Base-by-base conservation (phyloP, 2,797 vertebrate species). In the Nyctalus aviator region DNA sequence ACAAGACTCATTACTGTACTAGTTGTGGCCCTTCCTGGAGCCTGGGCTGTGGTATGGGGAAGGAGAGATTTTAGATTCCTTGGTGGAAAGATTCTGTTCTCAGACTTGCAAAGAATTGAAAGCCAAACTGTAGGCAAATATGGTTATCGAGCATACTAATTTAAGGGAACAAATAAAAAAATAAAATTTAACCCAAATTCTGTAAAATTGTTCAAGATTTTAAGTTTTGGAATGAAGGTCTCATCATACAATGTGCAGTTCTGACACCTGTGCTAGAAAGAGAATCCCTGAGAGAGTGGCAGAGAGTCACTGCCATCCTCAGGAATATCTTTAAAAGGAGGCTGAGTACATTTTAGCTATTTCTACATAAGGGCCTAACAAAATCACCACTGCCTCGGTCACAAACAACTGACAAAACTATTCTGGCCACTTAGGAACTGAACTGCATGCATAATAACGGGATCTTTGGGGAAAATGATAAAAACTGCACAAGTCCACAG, bases 171-270 rank as follows among this genome's bases (percentile, higher is more conserved):
- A 79, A 85, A 75, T 59, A 81, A 48, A 88, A 10, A 85, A 91
- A 44, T 88, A 81, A 55, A 62, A 76, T 86, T 82, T 82, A 83
- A 64, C 27, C 41, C 9, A n/a, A 84, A 90, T 96, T 93, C 53
- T 62, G 25, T 46, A 93, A 84, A 96, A 72, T 30, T 21, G n/a
- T 30, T 77, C 55, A 91, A 84, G 91, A 72, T 20, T 62, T 32
- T 25, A 78, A 57, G 53, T 64, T 93, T 94, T 92, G 77, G 50
- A 92, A 82, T 76, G 90, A 76, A 55, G 10, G 23, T 64, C 53
- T 90, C 57, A 62, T 48, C 6, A 84, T 81, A 68, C 82, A 48
- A 71, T 12, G 66, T 92, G 21, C 3, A 90, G 35, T 55, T 69
- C 53, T 88, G 66, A 48, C 25, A 25, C 15, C 32, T 76, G 18